These are phyloP conservation scores for Lithobates pipiens DNA, from an alignment of 2,797 vertebrate species.

Conservation along the genomic window DNA sequence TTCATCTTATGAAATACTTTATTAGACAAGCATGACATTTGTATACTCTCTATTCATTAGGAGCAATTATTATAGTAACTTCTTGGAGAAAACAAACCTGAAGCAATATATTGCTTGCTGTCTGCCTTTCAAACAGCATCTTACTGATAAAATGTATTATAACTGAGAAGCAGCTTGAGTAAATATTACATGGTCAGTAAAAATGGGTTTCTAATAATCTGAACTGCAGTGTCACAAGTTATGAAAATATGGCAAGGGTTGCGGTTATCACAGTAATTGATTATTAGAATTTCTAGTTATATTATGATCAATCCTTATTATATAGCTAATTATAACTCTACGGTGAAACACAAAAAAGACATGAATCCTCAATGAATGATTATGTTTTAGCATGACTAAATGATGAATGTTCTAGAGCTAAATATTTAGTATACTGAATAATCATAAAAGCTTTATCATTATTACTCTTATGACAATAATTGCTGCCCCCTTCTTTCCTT, in stretches of 20 bases:
- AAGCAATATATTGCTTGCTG: constrained; percentile 3
- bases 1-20: constrained; percentile 18
- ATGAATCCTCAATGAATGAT: neutral
- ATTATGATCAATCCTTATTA: neutral
- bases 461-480: neutral
- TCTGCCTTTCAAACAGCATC: constrained; percentile 16
- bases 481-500: neutral
- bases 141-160: neutral
- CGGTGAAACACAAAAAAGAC: neutral
- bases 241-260: neutral
- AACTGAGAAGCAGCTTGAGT: neutral
- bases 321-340: neutral
- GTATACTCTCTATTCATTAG: constrained; percentile 6
- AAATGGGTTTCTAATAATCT: neutral
- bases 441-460: neutral
- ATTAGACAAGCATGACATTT: neutral
- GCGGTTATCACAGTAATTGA: neutral
- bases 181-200: neutral
- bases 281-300: too few relatives aligned
- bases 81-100: neutral
- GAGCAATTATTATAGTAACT: constrained; percentile 19
- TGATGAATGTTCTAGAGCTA: neutral
- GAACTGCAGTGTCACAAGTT: neutral
- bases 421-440: neutral
- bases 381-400: neutral